Conservation (phyloP, 2,113 vertebrate genomes). For the Chaetodon trifascialis region DNA sequence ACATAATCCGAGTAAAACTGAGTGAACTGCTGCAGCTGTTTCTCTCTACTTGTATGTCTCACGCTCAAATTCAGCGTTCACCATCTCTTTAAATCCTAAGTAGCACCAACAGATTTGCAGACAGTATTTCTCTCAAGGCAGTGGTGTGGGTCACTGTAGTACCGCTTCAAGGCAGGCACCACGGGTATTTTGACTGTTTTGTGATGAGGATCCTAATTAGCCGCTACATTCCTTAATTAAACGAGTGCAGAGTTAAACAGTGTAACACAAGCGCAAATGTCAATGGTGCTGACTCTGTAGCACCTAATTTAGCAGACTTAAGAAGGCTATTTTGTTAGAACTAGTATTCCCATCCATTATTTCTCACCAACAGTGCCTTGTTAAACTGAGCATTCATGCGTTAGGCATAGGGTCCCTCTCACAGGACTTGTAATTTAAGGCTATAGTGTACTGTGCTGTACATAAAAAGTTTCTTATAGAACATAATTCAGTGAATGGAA, state of each 20-base stretch:
- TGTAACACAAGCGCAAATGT: conserved; percentile 63
- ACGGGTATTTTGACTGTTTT: conserved; percentile 47
- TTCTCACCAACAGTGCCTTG: conserved; percentile 12
- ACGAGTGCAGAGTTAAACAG: conserved; percentile 50
- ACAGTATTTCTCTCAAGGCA: conserved; percentile 22
- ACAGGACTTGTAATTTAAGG: conserved; percentile 17
- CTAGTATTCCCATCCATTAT: conserved; percentile 19
- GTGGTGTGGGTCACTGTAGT: conserved; percentile 37
- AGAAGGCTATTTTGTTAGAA: conserved; percentile 40
- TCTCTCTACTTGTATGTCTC: not conserved
- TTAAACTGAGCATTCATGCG: conserved; percentile 30
- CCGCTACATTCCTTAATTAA: conserved; percentile 70
- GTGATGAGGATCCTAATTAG: conserved; percentile 70
- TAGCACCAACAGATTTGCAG: conserved; percentile 24
- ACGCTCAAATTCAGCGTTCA: conserved; percentile 10
- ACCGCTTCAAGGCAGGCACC: conserved; percentile 50
- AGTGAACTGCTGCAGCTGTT: not conserved
- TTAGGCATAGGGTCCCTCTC: conserved; percentile 31
- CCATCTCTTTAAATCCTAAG: not conserved
- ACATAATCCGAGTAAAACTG: not conserved
- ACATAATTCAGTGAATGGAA: not conserved
- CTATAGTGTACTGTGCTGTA: conserved; percentile 2
- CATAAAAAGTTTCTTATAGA: not conserved
- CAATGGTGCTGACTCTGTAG: conserved; percentile 35
- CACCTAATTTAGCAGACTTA: conserved; percentile 47